Conservation (phyloP, 1,140 invertebrate species). For the Nephotettix cincticeps region DNA sequence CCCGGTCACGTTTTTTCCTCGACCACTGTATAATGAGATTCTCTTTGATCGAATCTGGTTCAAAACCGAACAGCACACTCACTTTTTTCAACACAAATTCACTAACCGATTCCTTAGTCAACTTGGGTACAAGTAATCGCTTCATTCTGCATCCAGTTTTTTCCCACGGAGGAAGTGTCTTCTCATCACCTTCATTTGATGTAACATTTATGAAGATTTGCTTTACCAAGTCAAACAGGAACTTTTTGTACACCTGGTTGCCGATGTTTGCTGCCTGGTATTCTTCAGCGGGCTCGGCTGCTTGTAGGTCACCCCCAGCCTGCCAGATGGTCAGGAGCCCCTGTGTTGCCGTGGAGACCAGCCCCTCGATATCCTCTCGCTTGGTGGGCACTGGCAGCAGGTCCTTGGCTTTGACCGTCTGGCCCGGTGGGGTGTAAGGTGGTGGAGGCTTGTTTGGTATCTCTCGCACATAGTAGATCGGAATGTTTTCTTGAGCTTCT, state of each 20-base stretch:
- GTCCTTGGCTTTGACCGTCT: neutral
- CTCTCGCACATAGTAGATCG: slow-evolving; percentile 58
- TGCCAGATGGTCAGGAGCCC: slow-evolving; percentile 45
- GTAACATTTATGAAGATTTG: slow-evolving; percentile 58
- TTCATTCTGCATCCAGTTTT: slow-evolving; percentile 41
- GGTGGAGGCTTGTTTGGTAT: slow-evolving; percentile 73
- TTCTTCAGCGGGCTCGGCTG: slow-evolving; percentile 47
- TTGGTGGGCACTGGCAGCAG: slow-evolving; percentile 46
- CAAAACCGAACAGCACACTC: slow-evolving; percentile 56
- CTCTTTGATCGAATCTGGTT: slow-evolving; percentile 54
- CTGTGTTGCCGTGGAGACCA: slow-evolving; percentile 50
- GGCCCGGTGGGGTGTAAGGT: slow-evolving; percentile 61
- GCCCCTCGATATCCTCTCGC: slow-evolving; percentile 49
- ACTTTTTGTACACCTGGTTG: slow-evolving; percentile 50
- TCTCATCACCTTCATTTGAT: slow-evolving; percentile 48
- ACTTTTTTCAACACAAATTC: slow-evolving; percentile 56
- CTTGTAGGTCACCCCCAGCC: slow-evolving; percentile 47
- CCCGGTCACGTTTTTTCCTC: slow-evolving; percentile 67
- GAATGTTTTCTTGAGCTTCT: slow-evolving; percentile 55
- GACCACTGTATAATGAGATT: slow-evolving; percentile 64
- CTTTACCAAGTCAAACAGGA: slow-evolving; percentile 65
- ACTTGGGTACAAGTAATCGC: slow-evolving; percentile 42
- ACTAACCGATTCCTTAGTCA: slow-evolving; percentile 47
- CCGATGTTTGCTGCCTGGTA: slow-evolving; percentile 48
- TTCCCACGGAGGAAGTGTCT: slow-evolving; percentile 57